Evolutionary conservation across 1,140 invertebrate species (phyloP), one percentile per base, ranked within the genome.

Genomic region (Scylla paramamosain): DNA sequence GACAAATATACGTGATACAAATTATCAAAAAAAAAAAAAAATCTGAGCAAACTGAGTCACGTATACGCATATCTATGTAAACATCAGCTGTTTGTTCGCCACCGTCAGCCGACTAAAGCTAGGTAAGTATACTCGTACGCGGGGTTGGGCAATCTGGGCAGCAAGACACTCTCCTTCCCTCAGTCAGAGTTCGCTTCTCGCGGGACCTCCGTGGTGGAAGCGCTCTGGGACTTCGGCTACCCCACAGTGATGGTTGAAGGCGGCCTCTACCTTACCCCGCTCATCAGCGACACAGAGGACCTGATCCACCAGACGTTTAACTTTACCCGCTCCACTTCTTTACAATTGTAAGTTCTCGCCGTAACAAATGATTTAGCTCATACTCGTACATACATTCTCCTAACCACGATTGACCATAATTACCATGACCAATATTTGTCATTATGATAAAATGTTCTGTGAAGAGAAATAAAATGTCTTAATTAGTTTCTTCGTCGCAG

Each of bases 121-220:
- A 59, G 1, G 52, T 12, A 59, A 59, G 10, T 59, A 59, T 48
- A n/a, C n/a, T n/a, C 46, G 14, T 48, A 48, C 46, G 46, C 46
- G 46, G 6, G 14, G 14, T 14, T 59, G 12, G 52, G 20, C 67
- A n/a, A 8, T 25, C 2, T 77, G 67, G 20, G 25, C 20, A 2
- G 25, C 2, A 77, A 77, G 67, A 77, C 20, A 16, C n/a, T 0
- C 48, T 83, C 12, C 31, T 48, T 86, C 0, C 25, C 77, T 28
- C 86, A 95, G 94, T 91, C 91, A n/a, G 94, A 95, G 32, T 67
- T 92, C 0, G 31, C 28, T 16, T 95, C 91, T 1, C 91, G 94
- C 0, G 83, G 94, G 31, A 52, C 39, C 8, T 77, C 91, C 14
- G 7, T 95, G 48, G 86, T 84, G 52, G 52, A 14, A 29, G 94